Conservation (phyloP, 1,140 invertebrate genomes). For the Drepana arcuata region DNA sequence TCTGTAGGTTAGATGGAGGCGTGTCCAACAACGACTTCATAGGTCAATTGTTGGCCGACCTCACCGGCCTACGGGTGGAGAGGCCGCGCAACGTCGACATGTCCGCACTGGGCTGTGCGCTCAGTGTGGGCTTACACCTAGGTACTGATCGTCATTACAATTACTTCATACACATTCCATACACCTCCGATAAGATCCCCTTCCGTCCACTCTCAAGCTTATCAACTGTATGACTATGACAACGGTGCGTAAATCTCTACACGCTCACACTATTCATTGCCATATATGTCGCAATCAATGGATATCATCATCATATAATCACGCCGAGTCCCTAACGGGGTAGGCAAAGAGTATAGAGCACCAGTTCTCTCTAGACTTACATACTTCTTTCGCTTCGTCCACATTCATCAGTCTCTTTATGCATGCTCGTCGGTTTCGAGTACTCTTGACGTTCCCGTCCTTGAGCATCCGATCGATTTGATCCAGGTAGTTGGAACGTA, state of each 20-base stretch:
- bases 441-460: no score
- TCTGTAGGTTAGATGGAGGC: slow-evolving; percentile 95
- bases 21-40: slow-evolving; percentile 94
- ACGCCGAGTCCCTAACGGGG: neutral
- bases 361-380: no score
- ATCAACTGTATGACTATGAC: neutral
- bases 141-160: slow-evolving; percentile 60
- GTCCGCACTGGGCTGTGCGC: slow-evolving; percentile 85
- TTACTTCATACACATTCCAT: no score
- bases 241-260: neutral
- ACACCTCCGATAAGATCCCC: no score
- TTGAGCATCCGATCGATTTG: no score
- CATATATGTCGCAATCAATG: neutral
- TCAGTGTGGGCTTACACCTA: slow-evolving; percentile 83
- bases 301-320: neutral
- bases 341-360: neutral
- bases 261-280: neutral
- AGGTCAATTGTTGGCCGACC: slow-evolving; percentile 88
- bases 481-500: no score
- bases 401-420: no score
- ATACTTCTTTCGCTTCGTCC: no score
- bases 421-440: no score
- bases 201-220: no score
- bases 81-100: slow-evolving; percentile 79
- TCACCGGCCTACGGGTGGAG: slow-evolving; percentile 82